These are phyloP conservation scores for Drosophila melanocephala DNA, from an alignment of 2,888 invertebrate genomes.

Conservation along the genomic window DNA sequence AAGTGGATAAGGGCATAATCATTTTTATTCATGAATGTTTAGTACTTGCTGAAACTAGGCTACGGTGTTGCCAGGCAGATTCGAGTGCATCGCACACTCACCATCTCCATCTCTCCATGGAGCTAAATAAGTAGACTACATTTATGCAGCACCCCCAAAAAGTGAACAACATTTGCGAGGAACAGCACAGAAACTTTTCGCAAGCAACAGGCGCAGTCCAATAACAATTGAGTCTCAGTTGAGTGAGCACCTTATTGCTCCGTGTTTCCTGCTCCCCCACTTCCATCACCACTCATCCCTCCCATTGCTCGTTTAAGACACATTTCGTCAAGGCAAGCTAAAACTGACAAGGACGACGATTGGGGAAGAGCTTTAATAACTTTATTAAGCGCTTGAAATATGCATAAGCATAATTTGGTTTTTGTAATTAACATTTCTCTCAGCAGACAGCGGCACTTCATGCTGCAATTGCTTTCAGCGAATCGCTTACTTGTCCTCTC, in stretches of 20 bases:
- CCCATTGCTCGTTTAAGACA: neutral
- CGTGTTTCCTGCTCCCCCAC: no score
- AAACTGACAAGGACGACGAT: constrained; percentile 5
- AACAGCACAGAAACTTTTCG: neutral
- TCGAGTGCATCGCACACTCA: neutral
- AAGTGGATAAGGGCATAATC: neutral
- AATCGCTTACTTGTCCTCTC: constrained; percentile 1
- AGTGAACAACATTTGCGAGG: constrained; percentile 14
- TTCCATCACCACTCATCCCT: neutral
- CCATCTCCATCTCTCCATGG: neutral
- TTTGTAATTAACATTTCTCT: constrained; percentile 48
- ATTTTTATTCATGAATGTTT: neutral
- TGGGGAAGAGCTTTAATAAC: constrained; percentile 34
- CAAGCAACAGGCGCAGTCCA: constrained; percentile 36
- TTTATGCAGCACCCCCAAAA: constrained; percentile 2
- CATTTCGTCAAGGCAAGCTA: constrained; percentile 24
- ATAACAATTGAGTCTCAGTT: constrained; percentile 2
- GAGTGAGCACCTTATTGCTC: neutral
- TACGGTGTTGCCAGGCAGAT: neutral
- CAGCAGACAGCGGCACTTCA: constrained; percentile 6
- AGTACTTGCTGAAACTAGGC: neutral
- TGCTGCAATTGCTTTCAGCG: constrained; percentile 19
- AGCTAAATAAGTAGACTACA: neutral
- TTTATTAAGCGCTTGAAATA: constrained; percentile 63
- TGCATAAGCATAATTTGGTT: constrained; percentile 65